Conservation (phyloP, 2,888 invertebrate species). For the Crepidodera aurea region DNA sequence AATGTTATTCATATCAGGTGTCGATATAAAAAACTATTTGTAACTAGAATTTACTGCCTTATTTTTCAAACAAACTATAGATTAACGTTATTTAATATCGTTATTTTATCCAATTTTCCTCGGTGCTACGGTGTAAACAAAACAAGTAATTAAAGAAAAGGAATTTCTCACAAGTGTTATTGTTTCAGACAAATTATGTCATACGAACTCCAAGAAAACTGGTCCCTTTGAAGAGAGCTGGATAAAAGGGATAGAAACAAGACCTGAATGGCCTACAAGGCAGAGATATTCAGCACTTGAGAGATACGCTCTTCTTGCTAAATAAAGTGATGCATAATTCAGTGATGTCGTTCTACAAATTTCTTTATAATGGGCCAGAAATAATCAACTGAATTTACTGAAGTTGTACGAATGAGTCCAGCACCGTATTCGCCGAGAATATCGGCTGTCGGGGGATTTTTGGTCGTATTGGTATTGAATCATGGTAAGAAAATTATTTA, state of each 20-base stretch:
- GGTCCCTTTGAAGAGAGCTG: constrained; percentile 9
- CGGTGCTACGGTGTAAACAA: too few relatives aligned
- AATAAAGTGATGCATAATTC: constrained; percentile 15
- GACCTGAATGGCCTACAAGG: constrained; percentile 1
- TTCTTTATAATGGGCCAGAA: constrained; percentile 13
- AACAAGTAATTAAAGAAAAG: constrained; percentile 9
- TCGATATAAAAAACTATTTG: too few relatives aligned
- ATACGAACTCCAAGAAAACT: constrained; percentile 1
- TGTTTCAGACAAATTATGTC: constrained; percentile 18
- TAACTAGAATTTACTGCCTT: too few relatives aligned
- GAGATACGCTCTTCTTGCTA: constrained; percentile 5
- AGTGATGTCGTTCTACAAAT: not conserved
- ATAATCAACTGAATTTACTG: constrained; percentile 18
- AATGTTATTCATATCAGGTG: too few relatives aligned
- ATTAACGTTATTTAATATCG: too few relatives aligned
- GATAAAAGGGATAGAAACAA: constrained; percentile 8
- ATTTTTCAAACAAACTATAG: too few relatives aligned
- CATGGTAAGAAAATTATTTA: constrained; percentile 9
- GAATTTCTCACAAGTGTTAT: constrained; percentile 9
- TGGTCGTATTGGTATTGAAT: not conserved
- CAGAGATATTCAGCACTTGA: constrained; percentile 7
- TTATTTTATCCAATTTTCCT: too few relatives aligned
- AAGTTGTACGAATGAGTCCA: constrained; percentile 12
- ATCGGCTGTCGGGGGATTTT: constrained; percentile 13
- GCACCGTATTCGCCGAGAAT: constrained; percentile 4